Evolutionary conservation across 2,888 invertebrate genomes (phyloP).

Genomic region (Phyllotreta striolata): DNA sequence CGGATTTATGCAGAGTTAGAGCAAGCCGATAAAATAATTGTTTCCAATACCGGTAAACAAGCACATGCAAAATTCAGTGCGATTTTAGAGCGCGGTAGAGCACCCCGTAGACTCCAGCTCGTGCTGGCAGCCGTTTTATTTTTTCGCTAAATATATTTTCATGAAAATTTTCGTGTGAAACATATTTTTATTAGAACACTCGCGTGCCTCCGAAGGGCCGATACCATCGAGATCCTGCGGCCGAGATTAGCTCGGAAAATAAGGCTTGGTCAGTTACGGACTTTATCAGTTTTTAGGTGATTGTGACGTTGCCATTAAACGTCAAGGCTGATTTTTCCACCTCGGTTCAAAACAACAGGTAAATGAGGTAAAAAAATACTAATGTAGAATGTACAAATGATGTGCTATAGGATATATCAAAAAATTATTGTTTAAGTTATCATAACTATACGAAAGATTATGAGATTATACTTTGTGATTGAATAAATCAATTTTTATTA

Average conservation of each 20-base stretch:
- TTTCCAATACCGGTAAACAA: too few relatives aligned
- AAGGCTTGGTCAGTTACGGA: conserved; percentile 32
- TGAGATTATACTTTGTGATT: too few relatives aligned
- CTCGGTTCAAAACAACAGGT: conserved; percentile 10
- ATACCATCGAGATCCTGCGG: conserved; percentile 38
- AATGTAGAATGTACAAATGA: too few relatives aligned
- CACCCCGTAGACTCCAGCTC: too few relatives aligned
- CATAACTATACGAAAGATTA: too few relatives aligned
- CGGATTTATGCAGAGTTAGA: conserved; percentile 14
- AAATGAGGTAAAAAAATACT: neutral
- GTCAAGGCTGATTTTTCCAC: conserved; percentile 15
- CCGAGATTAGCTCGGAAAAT: conserved; percentile 31
- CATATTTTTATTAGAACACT: conserved; percentile 44
- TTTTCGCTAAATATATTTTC: conserved; percentile 34
- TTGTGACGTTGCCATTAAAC: conserved; percentile 17
- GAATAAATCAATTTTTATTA: too few relatives aligned
- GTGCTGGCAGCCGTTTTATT: conserved; percentile 1
- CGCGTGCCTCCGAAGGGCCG: conserved; percentile 42
- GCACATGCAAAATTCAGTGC: too few relatives aligned
- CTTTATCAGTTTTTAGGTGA: conserved; percentile 30
- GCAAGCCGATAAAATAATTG: too few relatives aligned
- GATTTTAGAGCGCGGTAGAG: too few relatives aligned
- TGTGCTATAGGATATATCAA: too few relatives aligned
- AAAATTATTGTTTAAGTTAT: too few relatives aligned
- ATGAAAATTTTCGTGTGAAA: conserved; percentile 44